phyloP scores from a whole-genome alignment of 2,888 invertebrate species.

The Lepidocyrtoides sp. region DNA sequence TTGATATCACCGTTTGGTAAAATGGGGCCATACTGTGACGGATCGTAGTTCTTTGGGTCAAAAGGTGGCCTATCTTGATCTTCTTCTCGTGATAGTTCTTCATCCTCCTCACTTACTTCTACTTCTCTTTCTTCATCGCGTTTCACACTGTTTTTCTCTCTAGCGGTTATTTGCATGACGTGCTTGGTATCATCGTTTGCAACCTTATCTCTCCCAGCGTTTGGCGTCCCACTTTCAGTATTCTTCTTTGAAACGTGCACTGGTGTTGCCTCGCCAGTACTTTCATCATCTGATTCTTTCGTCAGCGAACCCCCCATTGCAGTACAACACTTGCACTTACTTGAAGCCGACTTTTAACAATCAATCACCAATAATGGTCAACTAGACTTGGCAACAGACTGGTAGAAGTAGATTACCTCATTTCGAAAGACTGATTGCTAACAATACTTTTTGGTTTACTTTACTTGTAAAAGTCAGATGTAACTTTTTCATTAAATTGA shows the following conservation, averaged over 20 bases:
- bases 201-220: background rate
- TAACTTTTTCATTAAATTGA: too few species aligned
- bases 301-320: constrained; percentile 80
- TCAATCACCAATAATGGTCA: background rate
- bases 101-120: constrained; percentile 41
- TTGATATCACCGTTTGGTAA: constrained; percentile 96
- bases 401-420: background rate
- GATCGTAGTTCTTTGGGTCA: constrained; percentile 89
- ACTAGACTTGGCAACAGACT: background rate
- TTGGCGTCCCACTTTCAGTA: background rate
- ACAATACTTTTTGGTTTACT: too few species aligned
- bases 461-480: too few species aligned
- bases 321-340: background rate
- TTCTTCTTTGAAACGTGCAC: constrained; percentile 9
- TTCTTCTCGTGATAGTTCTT: constrained; percentile 66
- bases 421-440: background rate
- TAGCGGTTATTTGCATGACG: constrained; percentile 11
- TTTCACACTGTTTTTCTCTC: background rate
- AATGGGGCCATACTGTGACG: constrained; percentile 93
- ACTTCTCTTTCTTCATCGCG: background rate
- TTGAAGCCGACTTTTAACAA: background rate
- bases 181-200: background rate
- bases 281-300: constrained; percentile 74
- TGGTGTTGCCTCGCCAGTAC: constrained; percentile 16
- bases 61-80: constrained; percentile 72